A percentile compares a stretch with the other conserved stretches of the same genome.
Evolutionary conservation across 1,140 invertebrate genomes (phyloP).

Genomic region (Megalonaias nervosa): DNA sequence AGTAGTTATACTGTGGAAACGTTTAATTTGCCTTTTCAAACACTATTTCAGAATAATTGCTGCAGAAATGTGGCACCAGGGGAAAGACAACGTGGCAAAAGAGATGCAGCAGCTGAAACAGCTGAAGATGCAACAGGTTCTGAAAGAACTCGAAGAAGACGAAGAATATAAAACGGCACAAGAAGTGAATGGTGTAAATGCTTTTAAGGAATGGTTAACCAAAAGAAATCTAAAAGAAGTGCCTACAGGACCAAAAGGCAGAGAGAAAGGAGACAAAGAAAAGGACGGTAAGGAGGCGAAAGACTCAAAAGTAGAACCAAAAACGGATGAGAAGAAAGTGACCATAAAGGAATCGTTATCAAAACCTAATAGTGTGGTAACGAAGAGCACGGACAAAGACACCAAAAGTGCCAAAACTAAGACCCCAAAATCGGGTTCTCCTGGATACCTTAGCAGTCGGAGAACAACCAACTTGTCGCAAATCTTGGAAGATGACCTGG

Average conservation of each 20-base stretch:
- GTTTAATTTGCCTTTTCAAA: too few species aligned
- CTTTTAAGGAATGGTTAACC: constrained; percentile 59
- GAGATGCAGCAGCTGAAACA: constrained; percentile 66
- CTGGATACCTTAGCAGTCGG: constrained; percentile 3
- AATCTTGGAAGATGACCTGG: constrained; percentile 21
- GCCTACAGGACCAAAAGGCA: constrained; percentile 33
- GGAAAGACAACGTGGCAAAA: constrained; percentile 64
- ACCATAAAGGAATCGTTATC: constrained; percentile 22
- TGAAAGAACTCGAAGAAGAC: constrained; percentile 61
- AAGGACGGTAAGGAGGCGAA: constrained; percentile 4
- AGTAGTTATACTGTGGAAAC: too few species aligned
- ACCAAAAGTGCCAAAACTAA: constrained; percentile 6
- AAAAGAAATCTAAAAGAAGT: constrained; percentile 38
- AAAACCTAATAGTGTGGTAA: constrained; percentile 45
- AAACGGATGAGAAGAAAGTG: constrained; percentile 1
- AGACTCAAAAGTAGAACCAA: constrained; percentile 1
- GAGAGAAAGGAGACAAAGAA: background rate
- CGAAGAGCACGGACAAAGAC: constrained; percentile 3
- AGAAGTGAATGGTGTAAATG: constrained; percentile 58
- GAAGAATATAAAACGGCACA: constrained; percentile 51
- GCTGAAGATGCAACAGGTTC: constrained; percentile 65
- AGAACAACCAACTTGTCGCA: constrained; percentile 25
- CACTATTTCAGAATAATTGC: constrained; percentile 61
- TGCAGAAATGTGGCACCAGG: constrained; percentile 68
- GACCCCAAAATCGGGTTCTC: constrained; percentile 6